A percentile compares a stretch with the other conserved stretches of the same genome.
phyloP scores from a whole-genome alignment of 1,140 invertebrate genomes.

The Aphelenchoides avenae region DNA sequence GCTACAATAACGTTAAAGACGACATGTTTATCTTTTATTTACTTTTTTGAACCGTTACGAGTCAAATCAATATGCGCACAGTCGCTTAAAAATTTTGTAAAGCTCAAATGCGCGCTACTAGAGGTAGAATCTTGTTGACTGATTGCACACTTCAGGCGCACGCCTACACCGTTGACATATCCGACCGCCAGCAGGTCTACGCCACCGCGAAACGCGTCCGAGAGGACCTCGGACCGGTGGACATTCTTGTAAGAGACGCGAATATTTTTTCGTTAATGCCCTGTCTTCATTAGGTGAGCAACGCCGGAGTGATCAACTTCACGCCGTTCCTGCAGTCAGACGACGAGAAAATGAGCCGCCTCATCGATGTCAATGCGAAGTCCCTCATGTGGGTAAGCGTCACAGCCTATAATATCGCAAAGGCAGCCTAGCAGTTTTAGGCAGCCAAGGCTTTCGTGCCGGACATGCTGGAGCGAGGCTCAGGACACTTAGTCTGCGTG shows the following conservation, averaged over 20 bases:
- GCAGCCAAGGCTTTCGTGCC: slow-evolving; percentile 74
- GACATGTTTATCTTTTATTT: no score
- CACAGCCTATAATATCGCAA: no score
- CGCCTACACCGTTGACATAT: no score
- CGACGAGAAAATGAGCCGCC: slow-evolving; percentile 63
- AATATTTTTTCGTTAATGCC: slow-evolving; percentile 61
- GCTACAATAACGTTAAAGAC: no score
- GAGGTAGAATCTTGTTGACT: no score
- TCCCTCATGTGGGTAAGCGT: slow-evolving; percentile 16
- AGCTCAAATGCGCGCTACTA: no score
- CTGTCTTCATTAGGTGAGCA: slow-evolving; percentile 74
- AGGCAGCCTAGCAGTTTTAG: no score
- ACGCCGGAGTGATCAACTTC: slow-evolving; percentile 81
- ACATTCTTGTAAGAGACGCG: slow-evolving; percentile 5
- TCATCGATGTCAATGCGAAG: slow-evolving; percentile 30
- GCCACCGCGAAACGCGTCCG: slow-evolving; percentile 31
- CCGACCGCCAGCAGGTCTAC: slow-evolving; percentile 34
- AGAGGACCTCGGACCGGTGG: slow-evolving; percentile 12
- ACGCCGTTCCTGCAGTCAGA: slow-evolving; percentile 68
- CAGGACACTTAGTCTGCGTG: slow-evolving; percentile 76
- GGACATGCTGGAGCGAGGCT: slow-evolving; percentile 71
- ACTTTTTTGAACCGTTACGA: no score
- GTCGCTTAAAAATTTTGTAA: no score
- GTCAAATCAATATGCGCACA: no score
- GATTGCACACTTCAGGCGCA: no score